A percentile compares a stretch with the other conserved stretches of the same genome.
phyloP scores from a whole-genome alignment of 2,113 vertebrate genomes.

The Pseudorectes ferrugineus region DNA sequence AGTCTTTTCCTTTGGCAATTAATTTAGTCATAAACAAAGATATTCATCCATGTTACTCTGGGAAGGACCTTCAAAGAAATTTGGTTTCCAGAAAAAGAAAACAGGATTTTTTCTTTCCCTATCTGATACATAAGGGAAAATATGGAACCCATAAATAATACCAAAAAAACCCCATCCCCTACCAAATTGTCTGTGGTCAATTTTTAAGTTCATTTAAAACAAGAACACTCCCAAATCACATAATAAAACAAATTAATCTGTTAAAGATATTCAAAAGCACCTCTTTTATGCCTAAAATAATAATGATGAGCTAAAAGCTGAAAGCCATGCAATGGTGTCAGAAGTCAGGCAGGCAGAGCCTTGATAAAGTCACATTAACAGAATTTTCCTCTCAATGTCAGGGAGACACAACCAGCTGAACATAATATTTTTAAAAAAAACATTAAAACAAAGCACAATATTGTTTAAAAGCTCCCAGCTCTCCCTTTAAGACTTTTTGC shows the following conservation, averaged over 20 bases:
- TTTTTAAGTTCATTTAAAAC: neutral
- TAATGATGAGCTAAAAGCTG: neutral
- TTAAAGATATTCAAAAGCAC: neutral
- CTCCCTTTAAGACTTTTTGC: neutral
- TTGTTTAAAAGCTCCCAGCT: neutral
- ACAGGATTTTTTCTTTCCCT: neutral
- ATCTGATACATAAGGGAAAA: neutral
- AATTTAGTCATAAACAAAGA: neutral
- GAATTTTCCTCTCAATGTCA: neutral
- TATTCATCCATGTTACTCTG: neutral
- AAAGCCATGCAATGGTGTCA: neutral
- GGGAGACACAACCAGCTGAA: neutral
- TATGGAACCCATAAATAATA: neutral
- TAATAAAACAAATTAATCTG: neutral
- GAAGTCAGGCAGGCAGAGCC: neutral
- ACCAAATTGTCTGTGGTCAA: neutral
- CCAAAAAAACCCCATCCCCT: fast-evolving
- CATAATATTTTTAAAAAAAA: neutral
- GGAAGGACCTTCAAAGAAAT: neutral
- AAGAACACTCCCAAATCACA: neutral
- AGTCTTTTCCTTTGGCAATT: neutral
- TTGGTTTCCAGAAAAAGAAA: neutral
- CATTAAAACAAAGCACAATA: neutral
- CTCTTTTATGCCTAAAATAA: neutral
- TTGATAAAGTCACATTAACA: neutral